Evolutionary conservation across 2,797 vertebrate species (phyloP), one percentile per base, ranked within the genome.

Genomic region (Sarcoramphus papa): DNA sequence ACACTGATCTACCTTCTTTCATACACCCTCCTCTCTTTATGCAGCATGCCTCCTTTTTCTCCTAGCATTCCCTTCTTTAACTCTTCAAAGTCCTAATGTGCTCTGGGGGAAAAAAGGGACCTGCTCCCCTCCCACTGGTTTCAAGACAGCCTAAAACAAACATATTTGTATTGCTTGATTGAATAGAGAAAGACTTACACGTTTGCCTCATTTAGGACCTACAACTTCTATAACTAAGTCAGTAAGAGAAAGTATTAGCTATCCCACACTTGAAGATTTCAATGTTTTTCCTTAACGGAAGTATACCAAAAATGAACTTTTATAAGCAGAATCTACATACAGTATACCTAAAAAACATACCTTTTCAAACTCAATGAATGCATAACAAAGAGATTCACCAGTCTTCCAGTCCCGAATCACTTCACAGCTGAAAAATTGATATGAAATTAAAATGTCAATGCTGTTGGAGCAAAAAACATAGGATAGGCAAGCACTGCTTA

Each of bases 361-460:
- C 99, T 99, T 99, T 94, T 99, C 99, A 98, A 99, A 99, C 97
- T 99, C 99, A 94, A 99, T 99, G 95, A 99, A 99, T 45, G 99
- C 99, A 7, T 99, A 99, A 97, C 99, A 99, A 76, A 99, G 98
- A 35, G 99, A 99, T 84, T 99, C 99, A 95, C 99, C 99, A 43
- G 98, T 98, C 95, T 99, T 99, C 99, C 99, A 99, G 97, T 99
- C 99, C 96, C 99, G 97, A 97, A 99, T 99, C 97, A 99, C 99
- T 98, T 99, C 99, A 97, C 99, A 99, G 96, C 99, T 99, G 94
- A 92, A 98, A 92, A 96, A 85, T 76, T 43, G 37, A 10, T 27
- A 84, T 9, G 47, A 85, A 92, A 96, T 69, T 31, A 74, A 85
- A 83, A 88, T 5, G 21, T 95, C 31, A 95, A 5, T 62, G 24